A percentile compares a stretch with the other conserved stretches of the same genome.
These are phyloP conservation scores for Apteryx owenii DNA, from an alignment of 2,113 vertebrate species.

Conservation along the genomic window DNA sequence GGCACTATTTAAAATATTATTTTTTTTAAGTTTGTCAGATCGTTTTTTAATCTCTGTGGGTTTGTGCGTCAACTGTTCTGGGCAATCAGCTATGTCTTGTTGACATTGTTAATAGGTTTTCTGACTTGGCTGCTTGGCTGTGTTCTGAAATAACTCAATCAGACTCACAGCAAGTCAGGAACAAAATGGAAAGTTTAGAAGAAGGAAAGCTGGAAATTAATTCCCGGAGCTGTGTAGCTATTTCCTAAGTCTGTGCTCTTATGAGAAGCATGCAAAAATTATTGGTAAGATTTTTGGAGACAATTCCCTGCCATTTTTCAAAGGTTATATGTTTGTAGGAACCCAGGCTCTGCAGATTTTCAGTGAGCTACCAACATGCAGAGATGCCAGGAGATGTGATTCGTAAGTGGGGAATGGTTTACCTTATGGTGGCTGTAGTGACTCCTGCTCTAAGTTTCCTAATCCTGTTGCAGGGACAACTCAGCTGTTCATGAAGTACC, in stretches of 20 bases:
- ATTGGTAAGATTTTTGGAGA: constrained; percentile 14
- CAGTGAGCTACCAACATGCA: not conserved
- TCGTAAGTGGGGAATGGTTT: not conserved
- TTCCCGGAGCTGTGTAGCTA: constrained; percentile 40
- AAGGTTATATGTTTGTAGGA: not conserved
- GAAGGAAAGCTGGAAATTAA: constrained; percentile 46
- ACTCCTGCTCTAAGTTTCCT: not conserved
- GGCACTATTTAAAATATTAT: not conserved
- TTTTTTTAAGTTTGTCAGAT: not conserved
- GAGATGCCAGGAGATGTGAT: not conserved
- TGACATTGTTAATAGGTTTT: constrained; percentile 51
- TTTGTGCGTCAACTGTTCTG: constrained; percentile 54
- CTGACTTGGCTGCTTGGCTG: constrained; percentile 53
- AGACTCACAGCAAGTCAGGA: constrained; percentile 40
- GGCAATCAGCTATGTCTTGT: constrained; percentile 21
- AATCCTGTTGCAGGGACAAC: not conserved
- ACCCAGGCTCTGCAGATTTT: not conserved
- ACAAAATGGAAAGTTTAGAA: constrained; percentile 57
- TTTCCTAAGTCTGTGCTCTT: constrained; percentile 27
- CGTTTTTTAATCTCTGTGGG: not conserved
- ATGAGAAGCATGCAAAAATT: not conserved
- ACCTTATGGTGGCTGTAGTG: not conserved
- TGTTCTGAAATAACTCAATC: constrained; percentile 51
- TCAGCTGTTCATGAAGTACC: not conserved
- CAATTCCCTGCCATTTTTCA: not conserved